Conservation (phyloP, 1,140 invertebrate genomes). For the Drosophila bocki region DNA sequence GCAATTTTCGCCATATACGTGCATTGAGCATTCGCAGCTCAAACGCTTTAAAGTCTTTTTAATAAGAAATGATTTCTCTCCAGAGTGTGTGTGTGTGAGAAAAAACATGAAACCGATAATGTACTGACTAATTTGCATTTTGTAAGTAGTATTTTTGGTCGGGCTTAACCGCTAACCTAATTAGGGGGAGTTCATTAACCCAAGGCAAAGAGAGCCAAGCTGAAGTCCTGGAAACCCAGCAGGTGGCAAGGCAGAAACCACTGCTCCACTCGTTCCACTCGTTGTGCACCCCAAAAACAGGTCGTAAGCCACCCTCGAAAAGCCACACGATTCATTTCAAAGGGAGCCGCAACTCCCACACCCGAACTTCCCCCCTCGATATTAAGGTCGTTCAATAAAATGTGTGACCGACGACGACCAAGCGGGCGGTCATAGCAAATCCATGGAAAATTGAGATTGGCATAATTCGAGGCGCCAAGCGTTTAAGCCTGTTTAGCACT, state of each 20-base stretch:
- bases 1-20: constrained; percentile 60
- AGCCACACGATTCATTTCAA: constrained; percentile 63
- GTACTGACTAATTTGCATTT: constrained; percentile 45
- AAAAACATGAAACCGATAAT: constrained; percentile 33
- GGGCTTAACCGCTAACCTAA: constrained; percentile 42
- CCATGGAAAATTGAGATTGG: constrained; percentile 48
- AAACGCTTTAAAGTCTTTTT: constrained; percentile 57
- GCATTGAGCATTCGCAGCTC: constrained; percentile 37
- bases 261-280: not conserved
- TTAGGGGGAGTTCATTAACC: constrained; percentile 63
- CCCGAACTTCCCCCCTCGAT: constrained; percentile 18
- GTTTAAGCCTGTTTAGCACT: constrained; percentile 66
- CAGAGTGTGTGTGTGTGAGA: constrained; percentile 4
- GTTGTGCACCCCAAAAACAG: constrained; percentile 5
- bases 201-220: not conserved
- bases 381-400: constrained; percentile 48
- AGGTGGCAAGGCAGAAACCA: constrained; percentile 41
- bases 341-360: constrained; percentile 39
- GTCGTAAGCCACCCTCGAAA: constrained; percentile 18
- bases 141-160: constrained; percentile 26
- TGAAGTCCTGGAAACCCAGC: constrained; percentile 53
- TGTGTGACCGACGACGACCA: constrained; percentile 38
- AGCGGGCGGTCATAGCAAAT: constrained; percentile 26
- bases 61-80: constrained; percentile 22
- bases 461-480: constrained; percentile 54